Conservation (phyloP, 2,888 invertebrate species). For the Pammene fasciana region DNA sequence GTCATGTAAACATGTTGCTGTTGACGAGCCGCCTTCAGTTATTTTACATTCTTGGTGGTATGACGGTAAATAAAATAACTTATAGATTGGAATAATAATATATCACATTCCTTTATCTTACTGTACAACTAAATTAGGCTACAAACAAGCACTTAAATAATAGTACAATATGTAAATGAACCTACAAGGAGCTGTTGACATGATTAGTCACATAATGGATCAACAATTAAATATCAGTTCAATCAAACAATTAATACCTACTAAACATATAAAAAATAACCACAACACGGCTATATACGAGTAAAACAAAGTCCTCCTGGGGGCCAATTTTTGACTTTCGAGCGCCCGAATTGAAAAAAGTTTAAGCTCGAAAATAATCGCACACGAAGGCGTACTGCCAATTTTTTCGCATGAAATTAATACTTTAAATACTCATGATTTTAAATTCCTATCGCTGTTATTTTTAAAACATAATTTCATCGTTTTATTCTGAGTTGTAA, state of each 20-base stretch:
- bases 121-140: constrained; percentile 77
- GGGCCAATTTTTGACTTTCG: too few species aligned
- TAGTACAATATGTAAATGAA: constrained; percentile 50
- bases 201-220: constrained; percentile 51
- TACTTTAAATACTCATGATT: too few species aligned
- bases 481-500: too few species aligned
- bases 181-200: constrained; percentile 34
- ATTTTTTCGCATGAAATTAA: too few species aligned
- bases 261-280: constrained; percentile 16
- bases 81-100: constrained; percentile 79
- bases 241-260: constrained; percentile 17
- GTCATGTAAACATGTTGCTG: too few species aligned
- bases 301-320: constrained; percentile 1
- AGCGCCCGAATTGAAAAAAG: too few species aligned
- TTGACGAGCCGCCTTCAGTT: too few species aligned
- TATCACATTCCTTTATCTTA: constrained; percentile 82
- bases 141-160: constrained; percentile 79
- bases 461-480: too few species aligned
- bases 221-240: constrained; percentile 51
- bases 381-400: too few species aligned
- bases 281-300: constrained; percentile 17
- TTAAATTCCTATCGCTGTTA: too few species aligned
- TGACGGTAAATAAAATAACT: constrained; percentile 59
- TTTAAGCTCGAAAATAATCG: too few species aligned
- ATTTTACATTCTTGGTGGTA: too few species aligned